Evolutionary conservation across 2,888 invertebrate genomes (phyloP).

Genomic region (Halictus ligatus): DNA sequence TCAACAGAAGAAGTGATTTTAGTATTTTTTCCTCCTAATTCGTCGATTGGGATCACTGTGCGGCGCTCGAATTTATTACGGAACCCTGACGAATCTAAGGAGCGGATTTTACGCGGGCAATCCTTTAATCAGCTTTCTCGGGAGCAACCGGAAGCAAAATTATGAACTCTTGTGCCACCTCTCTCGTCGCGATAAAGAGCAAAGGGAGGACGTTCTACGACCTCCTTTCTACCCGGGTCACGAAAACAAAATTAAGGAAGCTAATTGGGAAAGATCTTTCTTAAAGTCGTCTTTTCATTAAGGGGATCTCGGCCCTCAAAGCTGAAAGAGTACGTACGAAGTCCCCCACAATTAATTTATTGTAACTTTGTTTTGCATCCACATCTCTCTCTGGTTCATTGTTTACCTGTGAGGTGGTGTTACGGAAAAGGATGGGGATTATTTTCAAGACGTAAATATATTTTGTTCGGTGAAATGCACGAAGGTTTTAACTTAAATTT

Average conservation of each 20-base stretch:
- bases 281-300: neutral
- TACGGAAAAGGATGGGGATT: too few relatives aligned
- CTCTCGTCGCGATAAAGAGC: neutral
- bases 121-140: constrained; percentile 64
- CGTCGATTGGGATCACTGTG: too few relatives aligned
- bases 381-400: too few relatives aligned
- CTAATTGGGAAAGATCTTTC: neutral
- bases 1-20: too few relatives aligned
- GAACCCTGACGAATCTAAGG: neutral
- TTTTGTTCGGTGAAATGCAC: neutral
- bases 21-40: too few relatives aligned
- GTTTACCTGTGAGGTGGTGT: too few relatives aligned
- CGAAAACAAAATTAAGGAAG: neutral
- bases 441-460: neutral
- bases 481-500: too few relatives aligned
- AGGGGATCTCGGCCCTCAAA: neutral
- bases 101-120: constrained; percentile 27
- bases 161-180: neutral
- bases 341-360: neutral
- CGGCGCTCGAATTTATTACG: neutral
- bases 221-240: neutral
- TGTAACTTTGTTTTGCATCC: neutral
- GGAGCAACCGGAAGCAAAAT: constrained; percentile 16
- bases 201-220: neutral
- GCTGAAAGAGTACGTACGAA: neutral